Evolutionary conservation across 2,797 vertebrate genomes (phyloP), one percentile per base, ranked within the genome.

Genomic region (Rallus crepitans): DNA sequence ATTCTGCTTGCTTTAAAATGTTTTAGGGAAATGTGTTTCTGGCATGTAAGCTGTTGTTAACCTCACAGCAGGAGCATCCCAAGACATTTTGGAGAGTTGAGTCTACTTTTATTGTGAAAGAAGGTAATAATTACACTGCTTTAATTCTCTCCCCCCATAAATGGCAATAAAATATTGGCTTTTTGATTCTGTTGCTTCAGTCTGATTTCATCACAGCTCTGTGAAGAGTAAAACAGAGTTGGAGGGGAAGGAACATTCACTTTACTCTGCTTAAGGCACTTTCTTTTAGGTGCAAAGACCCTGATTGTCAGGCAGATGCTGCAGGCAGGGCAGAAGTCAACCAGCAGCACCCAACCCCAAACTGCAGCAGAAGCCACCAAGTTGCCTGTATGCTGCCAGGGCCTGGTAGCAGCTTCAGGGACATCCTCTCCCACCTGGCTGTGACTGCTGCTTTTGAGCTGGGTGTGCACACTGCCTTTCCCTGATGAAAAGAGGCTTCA

Each of bases 371-470:
- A 69, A 55, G 53, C 4, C 35, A 35, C 31, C 1, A 5, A 60
- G 23, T 11, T 79, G 47, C 31, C 25, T 0, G 0, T 19, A 23
- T 69, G 15, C 33, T 50, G 14, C 31, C 39, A 68, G 56, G 31
- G 12, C 5, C 23, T 68, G 1, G 0, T 27, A 24, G 7, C 1
- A 1, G 23, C 28, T 0, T 0, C 25, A 14, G 21, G 17, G 35
- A 10, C 50, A 59, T 50, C 20, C 15, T 73, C 7, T 6, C 12
- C 12, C 6, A 2, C 8, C 17, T 0, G 1, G 7, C 4, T 66
- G 45, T 31, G 15, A 45, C 35, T 31, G 30, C 2, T 2, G 59
- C 27, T 65, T 69, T 64, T 31, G 47, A 70, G 52, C 20, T 53
- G n/a, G 11, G 13, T 60, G 19, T 14, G 27, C 50, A n/a, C 11